These are phyloP conservation scores for Ariolimax columbianus DNA, from an alignment of 2,888 invertebrate species.

Conservation along the genomic window DNA sequence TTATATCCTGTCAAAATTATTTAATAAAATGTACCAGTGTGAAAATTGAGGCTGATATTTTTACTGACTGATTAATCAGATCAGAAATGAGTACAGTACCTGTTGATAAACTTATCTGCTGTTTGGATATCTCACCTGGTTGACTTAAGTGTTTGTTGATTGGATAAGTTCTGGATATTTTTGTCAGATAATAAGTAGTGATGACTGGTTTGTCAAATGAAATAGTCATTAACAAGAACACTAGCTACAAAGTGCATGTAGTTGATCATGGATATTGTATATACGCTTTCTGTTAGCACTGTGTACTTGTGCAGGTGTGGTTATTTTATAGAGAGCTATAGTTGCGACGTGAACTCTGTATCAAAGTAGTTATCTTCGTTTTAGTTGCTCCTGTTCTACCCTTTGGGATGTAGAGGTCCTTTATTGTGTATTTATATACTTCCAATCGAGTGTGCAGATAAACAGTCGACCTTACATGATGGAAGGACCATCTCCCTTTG, in stretches of 20 bases:
- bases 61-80: not conserved
- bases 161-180: not conserved
- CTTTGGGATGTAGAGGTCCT: too few species aligned
- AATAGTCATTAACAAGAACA: not conserved
- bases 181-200: not conserved
- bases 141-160: not conserved
- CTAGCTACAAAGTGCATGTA: not conserved
- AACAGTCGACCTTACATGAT: too few species aligned
- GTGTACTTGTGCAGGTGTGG: not conserved
- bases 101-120: not conserved
- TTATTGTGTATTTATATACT: too few species aligned
- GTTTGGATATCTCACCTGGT: not conserved
- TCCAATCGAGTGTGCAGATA: too few species aligned
- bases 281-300: not conserved
- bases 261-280: not conserved
- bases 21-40: not conserved
- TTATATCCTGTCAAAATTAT: not conserved
- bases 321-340: too few species aligned
- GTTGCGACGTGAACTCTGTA: too few species aligned
- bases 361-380: too few species aligned
- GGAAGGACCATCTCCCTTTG: too few species aligned
- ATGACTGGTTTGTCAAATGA: not conserved
- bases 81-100: not conserved
- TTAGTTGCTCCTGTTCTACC: too few species aligned
- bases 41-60: not conserved